Evolutionary conservation across 2,113 vertebrate genomes (phyloP).

Genomic region (Cisticola juncidis): DNA sequence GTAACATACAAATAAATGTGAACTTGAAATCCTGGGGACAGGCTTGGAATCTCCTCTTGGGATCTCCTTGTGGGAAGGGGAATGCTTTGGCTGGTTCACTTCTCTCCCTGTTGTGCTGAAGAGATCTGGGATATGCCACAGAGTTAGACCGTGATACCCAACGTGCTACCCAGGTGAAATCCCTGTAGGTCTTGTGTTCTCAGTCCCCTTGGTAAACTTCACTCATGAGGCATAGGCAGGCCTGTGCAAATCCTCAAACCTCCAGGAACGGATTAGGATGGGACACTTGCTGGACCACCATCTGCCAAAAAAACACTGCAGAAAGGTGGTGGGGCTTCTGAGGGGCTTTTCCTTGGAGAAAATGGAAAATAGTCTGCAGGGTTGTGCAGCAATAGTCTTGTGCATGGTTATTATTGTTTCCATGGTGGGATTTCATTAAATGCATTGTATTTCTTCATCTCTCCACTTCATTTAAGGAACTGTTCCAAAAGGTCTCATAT

Average conservation of each 20-base stretch:
- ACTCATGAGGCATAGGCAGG: not conserved
- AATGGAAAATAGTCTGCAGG: not conserved
- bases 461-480: not conserved
- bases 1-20: not conserved
- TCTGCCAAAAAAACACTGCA: not conserved
- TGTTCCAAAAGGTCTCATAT: rapidly evolving
- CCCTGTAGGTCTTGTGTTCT: not conserved
- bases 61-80: not conserved
- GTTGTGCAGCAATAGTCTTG: not conserved
- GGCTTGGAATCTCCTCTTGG: not conserved
- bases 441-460: not conserved
- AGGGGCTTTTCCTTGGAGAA: not conserved
- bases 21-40: not conserved
- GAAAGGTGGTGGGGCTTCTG: not conserved
- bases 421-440: not conserved
- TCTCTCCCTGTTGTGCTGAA: not conserved
- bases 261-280: not conserved
- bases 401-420: not conserved
- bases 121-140: not conserved
- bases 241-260: not conserved
- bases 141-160: not conserved
- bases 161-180: rapidly evolving
- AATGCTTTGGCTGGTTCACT: not conserved
- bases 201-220: not conserved
- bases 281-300: not conserved